Percentiles rank a stretch among this genome's conserved stretches.
Conservation (phyloP, 2,888 invertebrate species). For the Meteorus colon region DNA sequence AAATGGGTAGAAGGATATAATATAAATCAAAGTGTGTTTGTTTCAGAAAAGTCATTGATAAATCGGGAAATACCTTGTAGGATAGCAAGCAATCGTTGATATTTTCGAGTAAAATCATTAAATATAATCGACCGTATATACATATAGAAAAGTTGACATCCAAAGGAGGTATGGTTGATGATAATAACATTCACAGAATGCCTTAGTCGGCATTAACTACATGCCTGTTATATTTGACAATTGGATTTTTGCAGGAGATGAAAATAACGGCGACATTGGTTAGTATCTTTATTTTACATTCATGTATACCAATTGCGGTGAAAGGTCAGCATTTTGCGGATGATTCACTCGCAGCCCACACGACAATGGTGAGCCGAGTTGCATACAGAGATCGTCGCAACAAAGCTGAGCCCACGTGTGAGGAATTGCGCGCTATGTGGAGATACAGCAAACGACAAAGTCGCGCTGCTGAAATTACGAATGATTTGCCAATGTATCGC, state of each 20-base stretch:
- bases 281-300: conserved; percentile 48
- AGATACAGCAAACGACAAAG: conserved; percentile 92
- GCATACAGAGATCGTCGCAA: conserved; percentile 61
- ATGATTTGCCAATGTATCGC: conserved; percentile 88
- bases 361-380: conserved; percentile 52
- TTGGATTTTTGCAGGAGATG: conserved; percentile 40
- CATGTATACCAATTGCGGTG: conserved; percentile 34
- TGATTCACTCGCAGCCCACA: conserved; percentile 40
- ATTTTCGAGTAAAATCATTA: not conserved
- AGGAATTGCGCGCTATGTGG: conserved; percentile 93
- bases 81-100: conserved; percentile 23
- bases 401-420: conserved; percentile 86
- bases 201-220: not conserved
- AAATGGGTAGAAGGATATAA: not conserved
- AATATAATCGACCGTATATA: not conserved
- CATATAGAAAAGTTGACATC: not conserved
- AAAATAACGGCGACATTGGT: conserved; percentile 47
- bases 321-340: conserved; percentile 34
- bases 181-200: not conserved
- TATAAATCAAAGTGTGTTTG: not conserved
- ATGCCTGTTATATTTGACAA: not conserved
- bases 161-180: not conserved
- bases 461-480: conserved; percentile 89
- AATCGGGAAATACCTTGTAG: conserved; percentile 43
- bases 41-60: conserved; percentile 35